phyloP scores from a whole-genome alignment of 2,888 invertebrate genomes.

The Melieria omissa region DNA sequence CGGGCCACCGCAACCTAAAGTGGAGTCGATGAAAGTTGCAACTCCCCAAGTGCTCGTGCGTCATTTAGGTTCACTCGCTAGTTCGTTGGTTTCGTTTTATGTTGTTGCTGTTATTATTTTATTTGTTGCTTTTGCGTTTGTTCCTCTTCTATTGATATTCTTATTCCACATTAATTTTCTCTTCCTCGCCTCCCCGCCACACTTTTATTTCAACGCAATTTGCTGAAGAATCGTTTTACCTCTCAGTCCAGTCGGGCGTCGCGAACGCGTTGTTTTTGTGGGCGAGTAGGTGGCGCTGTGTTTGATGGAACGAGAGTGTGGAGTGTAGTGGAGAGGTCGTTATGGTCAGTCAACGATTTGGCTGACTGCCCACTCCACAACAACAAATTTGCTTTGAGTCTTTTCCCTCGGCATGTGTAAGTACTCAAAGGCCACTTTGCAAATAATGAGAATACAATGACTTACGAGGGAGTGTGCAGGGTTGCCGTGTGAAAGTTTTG shows the following conservation, averaged over 20 bases:
- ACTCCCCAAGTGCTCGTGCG: conserved; percentile 65
- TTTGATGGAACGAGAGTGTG: conserved; percentile 9
- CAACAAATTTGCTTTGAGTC: conserved; percentile 30
- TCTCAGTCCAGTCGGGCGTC: conserved; percentile 44
- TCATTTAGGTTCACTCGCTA: conserved; percentile 58
- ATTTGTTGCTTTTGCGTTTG: conserved; percentile 3
- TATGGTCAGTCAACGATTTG: conserved; percentile 44
- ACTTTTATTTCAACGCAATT: conserved; percentile 62
- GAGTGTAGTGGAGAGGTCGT: conserved; percentile 15
- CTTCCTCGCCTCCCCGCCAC: conserved; percentile 23
- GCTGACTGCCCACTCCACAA: conserved; percentile 13
- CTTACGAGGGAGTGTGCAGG: too few species aligned
- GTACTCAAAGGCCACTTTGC: conserved; percentile 45
- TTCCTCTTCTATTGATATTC: conserved; percentile 21
- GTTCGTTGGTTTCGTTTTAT: conserved; percentile 8
- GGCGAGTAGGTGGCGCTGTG: not conserved
- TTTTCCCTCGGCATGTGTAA: conserved; percentile 42
- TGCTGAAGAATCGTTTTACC: conserved; percentile 63
- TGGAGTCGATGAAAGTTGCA: conserved; percentile 64
- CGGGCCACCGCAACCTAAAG: conserved; percentile 51
- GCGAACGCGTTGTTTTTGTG: not conserved
- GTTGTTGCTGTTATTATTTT: conserved; percentile 6
- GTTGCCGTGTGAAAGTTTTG: too few species aligned
- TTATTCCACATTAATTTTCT: conserved; percentile 28
- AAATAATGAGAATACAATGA: conserved; percentile 39